Conservation (phyloP, 2,113 vertebrate genomes). For the Hippocampus guttulatus region DNA sequence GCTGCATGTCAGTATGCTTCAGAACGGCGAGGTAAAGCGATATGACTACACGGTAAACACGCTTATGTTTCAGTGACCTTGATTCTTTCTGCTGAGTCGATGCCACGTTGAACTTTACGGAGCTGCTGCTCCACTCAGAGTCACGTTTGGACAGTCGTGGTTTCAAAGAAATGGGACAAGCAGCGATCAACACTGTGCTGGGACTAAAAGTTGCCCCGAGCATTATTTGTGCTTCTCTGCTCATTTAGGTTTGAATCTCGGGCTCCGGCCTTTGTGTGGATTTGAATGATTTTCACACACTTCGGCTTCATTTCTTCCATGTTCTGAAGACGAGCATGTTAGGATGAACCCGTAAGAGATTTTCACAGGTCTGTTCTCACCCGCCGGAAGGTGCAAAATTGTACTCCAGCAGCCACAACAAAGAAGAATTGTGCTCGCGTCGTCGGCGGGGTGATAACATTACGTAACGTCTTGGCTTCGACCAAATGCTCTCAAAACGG, state of each 20-base stretch:
- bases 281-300: no score
- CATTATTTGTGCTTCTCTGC: no score
- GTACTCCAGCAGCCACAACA: background rate
- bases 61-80: background rate
- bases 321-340: no score
- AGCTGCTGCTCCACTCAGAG: background rate
- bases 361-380: background rate
- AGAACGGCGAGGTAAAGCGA: constrained; percentile 25
- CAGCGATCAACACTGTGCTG: no score
- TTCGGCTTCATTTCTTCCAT: no score
- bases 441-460: background rate
- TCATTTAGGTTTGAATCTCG: no score
- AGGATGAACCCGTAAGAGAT: background rate
- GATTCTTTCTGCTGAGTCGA: background rate
- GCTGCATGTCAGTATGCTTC: constrained; percentile 44
- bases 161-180: background rate
- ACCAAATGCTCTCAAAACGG: background rate
- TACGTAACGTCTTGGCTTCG: background rate
- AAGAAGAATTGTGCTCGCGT: background rate
- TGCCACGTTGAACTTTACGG: background rate
- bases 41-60: constrained; percentile 17
- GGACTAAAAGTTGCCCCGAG: no score
- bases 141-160: background rate
- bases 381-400: background rate
- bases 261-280: no score